Percentiles rank a stretch among this genome's conserved stretches.
These are phyloP conservation scores for Isaurus tuberculatus DNA, from an alignment of 92 coral and sea anemone species.

Conservation along the genomic window DNA sequence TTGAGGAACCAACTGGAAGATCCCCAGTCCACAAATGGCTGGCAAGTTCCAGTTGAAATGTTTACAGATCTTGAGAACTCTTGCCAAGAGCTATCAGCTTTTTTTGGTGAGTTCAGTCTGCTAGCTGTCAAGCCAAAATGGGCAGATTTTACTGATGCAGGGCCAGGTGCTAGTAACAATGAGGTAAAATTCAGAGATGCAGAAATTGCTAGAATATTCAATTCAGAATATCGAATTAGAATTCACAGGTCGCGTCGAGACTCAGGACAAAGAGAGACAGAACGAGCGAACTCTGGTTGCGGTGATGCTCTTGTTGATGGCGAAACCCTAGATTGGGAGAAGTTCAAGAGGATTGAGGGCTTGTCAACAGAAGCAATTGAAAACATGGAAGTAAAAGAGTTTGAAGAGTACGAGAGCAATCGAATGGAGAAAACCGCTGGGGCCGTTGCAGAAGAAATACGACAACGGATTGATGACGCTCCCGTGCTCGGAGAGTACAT, in stretches of 20 bases:
- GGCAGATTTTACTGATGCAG: conserved; percentile 46
- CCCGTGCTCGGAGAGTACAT: conserved; percentile 5
- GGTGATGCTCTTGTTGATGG: conserved; percentile 16
- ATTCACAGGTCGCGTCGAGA: conserved; percentile 46
- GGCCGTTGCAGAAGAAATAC: conserved; percentile 38
- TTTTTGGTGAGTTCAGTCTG: background rate
- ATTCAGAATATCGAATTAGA: conserved; percentile 16
- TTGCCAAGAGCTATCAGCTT: background rate
- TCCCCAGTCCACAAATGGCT: background rate
- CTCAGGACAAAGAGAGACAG: conserved; percentile 36
- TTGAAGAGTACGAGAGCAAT: background rate
- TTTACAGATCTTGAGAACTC: background rate
- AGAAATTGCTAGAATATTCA: conserved; percentile 16
- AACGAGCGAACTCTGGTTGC: conserved; percentile 7
- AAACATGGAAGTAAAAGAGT: background rate
- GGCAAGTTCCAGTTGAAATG: background rate
- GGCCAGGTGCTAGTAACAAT: conserved; percentile 42
- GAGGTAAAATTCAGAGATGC: conserved; percentile 26
- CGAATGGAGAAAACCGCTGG: conserved; percentile 49
- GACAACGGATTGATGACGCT: conserved; percentile 13
- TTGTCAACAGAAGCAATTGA: conserved; percentile 25
- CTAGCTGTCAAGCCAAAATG: conserved; percentile 8
- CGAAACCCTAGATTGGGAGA: conserved; percentile 11
- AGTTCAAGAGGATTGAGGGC: conserved; percentile 14
- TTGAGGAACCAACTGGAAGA: background rate